phyloP scores from a whole-genome alignment of 2,113 vertebrate species.

The Dicrurus megarhynchus region DNA sequence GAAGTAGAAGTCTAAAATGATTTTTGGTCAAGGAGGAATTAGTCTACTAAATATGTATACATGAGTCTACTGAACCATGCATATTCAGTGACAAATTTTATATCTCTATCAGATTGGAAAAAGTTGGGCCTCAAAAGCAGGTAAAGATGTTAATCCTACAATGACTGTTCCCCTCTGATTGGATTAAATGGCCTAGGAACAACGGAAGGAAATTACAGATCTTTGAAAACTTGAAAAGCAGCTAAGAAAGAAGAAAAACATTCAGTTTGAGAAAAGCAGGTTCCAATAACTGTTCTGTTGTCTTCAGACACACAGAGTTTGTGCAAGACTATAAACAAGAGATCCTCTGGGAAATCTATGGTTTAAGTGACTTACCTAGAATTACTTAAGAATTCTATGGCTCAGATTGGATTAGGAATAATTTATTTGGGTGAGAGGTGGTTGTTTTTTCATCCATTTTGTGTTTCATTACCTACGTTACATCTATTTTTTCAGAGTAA shows the following conservation, averaged over 20 bases:
- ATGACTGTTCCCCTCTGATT: not conserved
- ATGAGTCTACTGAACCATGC: not conserved
- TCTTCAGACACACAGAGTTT: not conserved
- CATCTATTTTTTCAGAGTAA: not conserved
- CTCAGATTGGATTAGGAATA: not conserved
- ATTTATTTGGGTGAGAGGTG: not conserved
- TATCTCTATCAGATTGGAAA: not conserved
- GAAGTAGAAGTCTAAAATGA: conserved; percentile 26
- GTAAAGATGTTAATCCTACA: conserved; percentile 4
- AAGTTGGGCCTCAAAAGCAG: not conserved
- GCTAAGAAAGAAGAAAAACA: not conserved
- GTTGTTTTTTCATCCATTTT: not conserved
- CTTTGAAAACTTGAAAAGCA: not conserved
- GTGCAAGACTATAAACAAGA: not conserved
- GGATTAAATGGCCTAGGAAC: not conserved
- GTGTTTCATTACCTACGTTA: not conserved
- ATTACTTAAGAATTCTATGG: not conserved
- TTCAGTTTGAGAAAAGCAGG: not conserved
- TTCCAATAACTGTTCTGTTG: not conserved
- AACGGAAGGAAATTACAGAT: not conserved
- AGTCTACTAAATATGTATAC: conserved; percentile 6
- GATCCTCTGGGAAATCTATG: not conserved
- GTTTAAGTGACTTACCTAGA: not conserved
- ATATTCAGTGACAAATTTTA: conserved; percentile 14
- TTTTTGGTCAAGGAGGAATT: conserved; percentile 40